Evolutionary conservation across 2,113 vertebrate species (phyloP), one percentile per base, ranked within the genome.

Genomic region (Scomber scombrus): DNA sequence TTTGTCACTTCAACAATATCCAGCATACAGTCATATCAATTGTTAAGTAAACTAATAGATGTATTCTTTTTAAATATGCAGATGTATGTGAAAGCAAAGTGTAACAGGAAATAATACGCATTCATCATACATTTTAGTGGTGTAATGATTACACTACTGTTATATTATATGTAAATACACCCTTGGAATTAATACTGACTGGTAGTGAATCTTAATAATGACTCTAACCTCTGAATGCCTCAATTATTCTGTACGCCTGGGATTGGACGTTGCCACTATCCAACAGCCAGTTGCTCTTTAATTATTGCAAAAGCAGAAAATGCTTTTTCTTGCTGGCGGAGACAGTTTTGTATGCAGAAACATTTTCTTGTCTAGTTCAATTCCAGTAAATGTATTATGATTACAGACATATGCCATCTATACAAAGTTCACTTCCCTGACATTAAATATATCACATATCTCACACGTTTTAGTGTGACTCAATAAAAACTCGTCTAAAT

Each of bases 221-320:
- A 62, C 46, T 45, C 3, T 54, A 57, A 63, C 55, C 67, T 64
- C 49, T 58, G 55, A 67, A 63, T 62, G 21, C 34, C 56, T 74
- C 64, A 63, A 61, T 80, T 88, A 73, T 63, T 66, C 69, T 56
- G 40, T 49, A 51, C 73, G 78, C 67, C n/a, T 19, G 76, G 82
- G 74, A 75, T 46, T 23, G 73, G 49, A 47, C 26, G 19, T 50
- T 23, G 62, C n/a, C 40, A 45, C 26, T 14, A 64, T 43, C 55
- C 31, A 70, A 49, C 61, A 73, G 29, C 46, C 23, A 71, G 54
- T 56, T 67, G 52, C 72, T 68, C 52, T 10, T 75, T 75, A 56
- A 79, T 68, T 68, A 62, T 3, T 31, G 31, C 56, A 55, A 40
- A 69, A 34, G 47, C 4, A 54, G 74, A 23, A 52, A 60, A 19